Conservation (phyloP, 2,888 invertebrate species). For the Chrysotoxum bicinctum region DNA sequence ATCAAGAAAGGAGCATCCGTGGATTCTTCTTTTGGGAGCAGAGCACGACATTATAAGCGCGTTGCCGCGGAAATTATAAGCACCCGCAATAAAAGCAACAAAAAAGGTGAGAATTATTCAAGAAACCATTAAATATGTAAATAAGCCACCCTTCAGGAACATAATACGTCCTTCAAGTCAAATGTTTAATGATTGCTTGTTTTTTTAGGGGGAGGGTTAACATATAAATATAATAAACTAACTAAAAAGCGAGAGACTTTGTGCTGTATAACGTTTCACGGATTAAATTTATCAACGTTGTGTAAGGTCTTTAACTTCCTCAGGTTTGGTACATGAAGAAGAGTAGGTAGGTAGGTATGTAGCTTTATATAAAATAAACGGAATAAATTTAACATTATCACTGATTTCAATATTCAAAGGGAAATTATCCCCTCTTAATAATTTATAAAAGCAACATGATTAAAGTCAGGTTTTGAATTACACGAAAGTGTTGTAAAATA, state of each 20-base stretch:
- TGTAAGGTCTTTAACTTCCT: conserved; percentile 6
- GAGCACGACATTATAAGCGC: conserved; percentile 2
- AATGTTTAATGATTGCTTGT: conserved; percentile 1
- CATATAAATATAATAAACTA: conserved; percentile 1
- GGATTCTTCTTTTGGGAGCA: conserved; percentile 7
- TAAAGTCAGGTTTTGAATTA: conserved; percentile 37
- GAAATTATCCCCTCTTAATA: conserved; percentile 63
- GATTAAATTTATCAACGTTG: background rate
- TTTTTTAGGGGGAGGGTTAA: background rate
- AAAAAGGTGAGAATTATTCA: conserved; percentile 67
- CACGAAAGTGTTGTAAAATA: conserved; percentile 18
- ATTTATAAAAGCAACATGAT: conserved; percentile 46
- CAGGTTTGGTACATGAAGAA: background rate
- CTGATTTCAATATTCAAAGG: conserved; percentile 67
- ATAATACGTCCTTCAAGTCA: background rate
- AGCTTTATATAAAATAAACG: background rate
- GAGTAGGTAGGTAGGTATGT: background rate
- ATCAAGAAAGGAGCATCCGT: conserved; percentile 9
- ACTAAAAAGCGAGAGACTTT: conserved; percentile 14
- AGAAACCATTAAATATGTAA: conserved; percentile 65
- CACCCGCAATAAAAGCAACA: background rate
- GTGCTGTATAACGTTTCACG: background rate
- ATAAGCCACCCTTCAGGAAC: conserved; percentile 48
- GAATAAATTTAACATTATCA: conserved; percentile 54
- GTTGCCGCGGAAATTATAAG: conserved; percentile 25